A percentile compares a stretch with the other conserved stretches of the same genome.
phyloP scores from a whole-genome alignment of 2,888 invertebrate species.

The Agapostemon virescens region DNA sequence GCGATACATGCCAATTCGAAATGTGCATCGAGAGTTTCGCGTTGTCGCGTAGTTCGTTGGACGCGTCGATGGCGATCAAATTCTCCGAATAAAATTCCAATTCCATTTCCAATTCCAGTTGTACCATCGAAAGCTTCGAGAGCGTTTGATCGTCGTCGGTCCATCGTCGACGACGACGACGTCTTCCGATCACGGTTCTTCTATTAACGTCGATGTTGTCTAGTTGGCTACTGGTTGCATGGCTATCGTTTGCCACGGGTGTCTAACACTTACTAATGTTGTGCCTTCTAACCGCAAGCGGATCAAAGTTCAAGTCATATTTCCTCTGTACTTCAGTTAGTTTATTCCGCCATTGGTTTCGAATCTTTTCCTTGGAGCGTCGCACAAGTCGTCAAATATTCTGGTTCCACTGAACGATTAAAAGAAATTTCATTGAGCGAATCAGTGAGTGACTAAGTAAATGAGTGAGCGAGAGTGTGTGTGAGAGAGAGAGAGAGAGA shows the following conservation, averaged over 20 bases:
- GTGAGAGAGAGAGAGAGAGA: no score
- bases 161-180: not conserved
- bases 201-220: slow-evolving; percentile 45
- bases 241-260: slow-evolving; percentile 64
- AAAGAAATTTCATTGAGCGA: slow-evolving; percentile 1
- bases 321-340: slow-evolving; percentile 41
- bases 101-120: not conserved
- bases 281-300: slow-evolving; percentile 41
- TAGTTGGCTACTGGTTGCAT: slow-evolving; percentile 67
- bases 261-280: slow-evolving; percentile 49
- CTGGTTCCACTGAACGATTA: not conserved
- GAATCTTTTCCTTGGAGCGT: slow-evolving; percentile 56
- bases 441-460: no score
- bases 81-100: not conserved
- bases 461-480: no score
- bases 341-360: slow-evolving; percentile 55
- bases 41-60: not conserved
- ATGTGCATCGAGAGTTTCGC: slow-evolving; percentile 16
- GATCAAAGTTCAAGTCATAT: slow-evolving; percentile 43
- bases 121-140: no score
- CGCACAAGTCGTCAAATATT: not conserved
- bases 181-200: slow-evolving; percentile 29
- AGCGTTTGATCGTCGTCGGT: slow-evolving; percentile 13
- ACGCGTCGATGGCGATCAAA: slow-evolving; percentile 1
- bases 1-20: slow-evolving; percentile 13